Evolutionary conservation across 2,888 invertebrate species (phyloP).

Genomic region (Rhagophthalmus giganteus): DNA sequence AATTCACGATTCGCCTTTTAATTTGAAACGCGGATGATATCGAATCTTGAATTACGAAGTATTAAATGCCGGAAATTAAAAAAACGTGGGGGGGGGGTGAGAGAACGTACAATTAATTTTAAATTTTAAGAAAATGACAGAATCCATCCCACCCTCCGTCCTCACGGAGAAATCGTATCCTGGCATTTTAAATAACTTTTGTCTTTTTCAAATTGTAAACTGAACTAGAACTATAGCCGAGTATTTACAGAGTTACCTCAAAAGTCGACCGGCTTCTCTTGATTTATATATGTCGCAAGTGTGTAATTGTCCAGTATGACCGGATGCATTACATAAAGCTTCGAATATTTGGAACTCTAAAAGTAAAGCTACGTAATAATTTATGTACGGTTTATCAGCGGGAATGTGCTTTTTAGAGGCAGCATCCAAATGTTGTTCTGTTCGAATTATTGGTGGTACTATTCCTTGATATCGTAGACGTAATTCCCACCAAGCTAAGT

Average conservation of each 20-base stretch:
- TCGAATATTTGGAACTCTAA: slow-evolving; percentile 86
- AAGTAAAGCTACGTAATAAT: slow-evolving; percentile 81
- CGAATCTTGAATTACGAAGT: too few species aligned
- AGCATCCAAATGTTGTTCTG: slow-evolving; percentile 79
- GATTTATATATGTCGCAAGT: slow-evolving; percentile 82
- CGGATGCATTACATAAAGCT: slow-evolving; percentile 73
- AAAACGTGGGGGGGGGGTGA: too few species aligned
- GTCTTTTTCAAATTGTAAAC: not conserved
- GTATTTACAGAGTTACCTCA: slow-evolving; percentile 61
- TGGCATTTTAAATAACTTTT: too few species aligned
- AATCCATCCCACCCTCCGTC: too few species aligned
- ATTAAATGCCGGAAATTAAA: too few species aligned
- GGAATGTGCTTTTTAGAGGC: slow-evolving; percentile 82
- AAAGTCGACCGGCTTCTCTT: slow-evolving; percentile 73
- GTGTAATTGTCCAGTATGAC: slow-evolving; percentile 73
- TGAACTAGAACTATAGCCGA: not conserved
- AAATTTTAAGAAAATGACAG: too few species aligned
- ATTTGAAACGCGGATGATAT: too few species aligned
- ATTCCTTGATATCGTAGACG: slow-evolving; percentile 74
- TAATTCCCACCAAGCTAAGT: slow-evolving; percentile 76
- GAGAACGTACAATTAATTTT: too few species aligned
- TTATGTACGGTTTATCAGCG: slow-evolving; percentile 70
- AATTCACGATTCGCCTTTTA: too few species aligned
- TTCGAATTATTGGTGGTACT: slow-evolving; percentile 68
- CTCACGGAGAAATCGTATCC: too few species aligned